Evolutionary conservation across 2,888 invertebrate species (phyloP), one percentile per base, ranked within the genome.

Genomic region (Epinotia demarniana): DNA sequence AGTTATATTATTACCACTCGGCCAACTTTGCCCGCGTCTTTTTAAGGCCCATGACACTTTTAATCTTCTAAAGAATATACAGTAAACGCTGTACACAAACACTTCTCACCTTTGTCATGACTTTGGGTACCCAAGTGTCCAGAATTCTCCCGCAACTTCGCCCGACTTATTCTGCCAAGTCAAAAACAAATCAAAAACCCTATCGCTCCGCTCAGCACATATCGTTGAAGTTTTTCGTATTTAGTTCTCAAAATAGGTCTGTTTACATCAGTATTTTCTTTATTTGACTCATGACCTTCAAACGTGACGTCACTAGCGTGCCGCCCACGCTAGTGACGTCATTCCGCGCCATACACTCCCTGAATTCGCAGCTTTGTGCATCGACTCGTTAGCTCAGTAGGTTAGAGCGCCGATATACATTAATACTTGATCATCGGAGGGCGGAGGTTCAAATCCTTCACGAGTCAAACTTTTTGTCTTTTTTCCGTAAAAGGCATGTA

Each of bases 371-470:
- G 0, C 1, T 0, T 0, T 3, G 0, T 0, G 43, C 19, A 69
- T 1, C 19, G 74, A 60, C 74, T 75, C 74, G 70, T 75, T 75
- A 75, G 74, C 74, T 75, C 74, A 75, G 74, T 75, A 70, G 70
- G 74, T 75, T 18, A 70, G 70, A 73, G 69, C 73, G 70, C 70
- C 74, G 74, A 70, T 75, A 75, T 75, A 60, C 63, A 53, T 13
- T 16, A 5, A n/a, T 11, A 19, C 46, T 58, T 75, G 58, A 70
- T 43, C 74, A 74, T 70, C 74, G 74, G 70, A 75, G 74, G 74
- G 72, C 71, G 75, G 71, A 75, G 71, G 71, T 75, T 75, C 71
- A 72, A 75, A 72, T 72, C 71, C 75, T 75, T 75, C 70, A 75
- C 75, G 75, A 75, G 66, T 75, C 64, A 66, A 27, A 39, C 46